phyloP scores from a whole-genome alignment of 1,140 invertebrate genomes.

The Aphelenchoides fujianensis region DNA sequence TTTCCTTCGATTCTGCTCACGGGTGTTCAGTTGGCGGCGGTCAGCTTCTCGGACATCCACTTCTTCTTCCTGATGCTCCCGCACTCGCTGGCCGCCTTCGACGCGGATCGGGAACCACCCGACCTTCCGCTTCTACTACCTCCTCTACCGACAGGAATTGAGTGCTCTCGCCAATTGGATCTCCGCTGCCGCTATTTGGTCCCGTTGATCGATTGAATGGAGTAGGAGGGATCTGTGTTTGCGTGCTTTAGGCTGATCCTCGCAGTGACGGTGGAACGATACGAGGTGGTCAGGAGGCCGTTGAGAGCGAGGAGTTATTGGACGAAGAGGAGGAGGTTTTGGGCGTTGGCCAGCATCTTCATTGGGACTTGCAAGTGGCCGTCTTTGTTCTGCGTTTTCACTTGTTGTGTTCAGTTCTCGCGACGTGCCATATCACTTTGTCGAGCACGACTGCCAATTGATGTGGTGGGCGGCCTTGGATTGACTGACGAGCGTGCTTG shows the following conservation, averaged over 20 bases:
- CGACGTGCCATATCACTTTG: conserved; percentile 53
- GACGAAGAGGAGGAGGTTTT: conserved; percentile 39
- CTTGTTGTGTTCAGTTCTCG: conserved; percentile 29
- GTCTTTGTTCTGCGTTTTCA: no score
- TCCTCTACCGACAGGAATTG: conserved; percentile 53
- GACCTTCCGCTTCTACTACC: conserved; percentile 50
- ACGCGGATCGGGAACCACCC: conserved; percentile 39
- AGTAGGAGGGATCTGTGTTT: conserved; percentile 8
- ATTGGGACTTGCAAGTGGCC: conserved; percentile 43
- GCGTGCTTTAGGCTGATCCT: conserved; percentile 55
- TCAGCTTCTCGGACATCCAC: conserved; percentile 54
- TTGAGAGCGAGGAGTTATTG: conserved; percentile 59
- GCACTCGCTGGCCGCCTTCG: conserved; percentile 53
- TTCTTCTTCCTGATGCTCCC: conserved; percentile 57
- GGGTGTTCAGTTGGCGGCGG: conserved; percentile 55
- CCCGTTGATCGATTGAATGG: no score
- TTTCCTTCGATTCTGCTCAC: conserved; percentile 19
- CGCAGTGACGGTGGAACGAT: conserved; percentile 61
- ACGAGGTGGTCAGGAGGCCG: conserved; percentile 50
- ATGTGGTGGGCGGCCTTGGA: no score
- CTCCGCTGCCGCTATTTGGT: conserved; percentile 58
- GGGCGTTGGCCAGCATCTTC: conserved; percentile 48
- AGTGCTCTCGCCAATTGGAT: conserved; percentile 58
- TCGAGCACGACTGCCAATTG: conserved; percentile 61
- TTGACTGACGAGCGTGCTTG: no score